Evolutionary conservation across 2,888 invertebrate species (phyloP), one percentile per base, ranked within the genome.

Genomic region (Coelogynopora nodosa): DNA sequence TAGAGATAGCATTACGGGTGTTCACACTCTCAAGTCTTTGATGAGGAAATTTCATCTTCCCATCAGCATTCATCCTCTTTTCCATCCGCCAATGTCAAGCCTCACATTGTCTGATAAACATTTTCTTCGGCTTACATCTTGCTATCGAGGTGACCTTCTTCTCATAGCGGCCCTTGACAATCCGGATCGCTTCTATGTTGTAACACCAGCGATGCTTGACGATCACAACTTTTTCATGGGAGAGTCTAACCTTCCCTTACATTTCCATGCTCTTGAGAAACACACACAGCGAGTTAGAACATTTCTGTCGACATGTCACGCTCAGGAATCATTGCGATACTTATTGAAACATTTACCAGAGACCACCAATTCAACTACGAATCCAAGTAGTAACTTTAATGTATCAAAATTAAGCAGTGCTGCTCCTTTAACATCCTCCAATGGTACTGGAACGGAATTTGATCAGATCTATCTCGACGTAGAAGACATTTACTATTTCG

Each of bases 121-220:
- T 67, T 87, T 82, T 83, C 82, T 87, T 0, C 49, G 83, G 27
- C 23, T 87, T 5, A 31, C 26, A n/a, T 29, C 87, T 0, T 29
- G 30, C 0, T n/a, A 87, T 82, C 80, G 82, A 29, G 82, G 87
- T 5, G 87, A 87, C 67, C 49, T 87, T 23, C 74, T 87, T n/a
- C 30, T 87, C 18, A 28, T 87, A 10, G 82, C 87, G 2, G 29
- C 87, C 18, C 30, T 88, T 30, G 49, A 67, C 23, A 87, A 87
- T 88, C 84, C 81, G 5, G 87, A 87, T 30, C 31, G 87, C 1
- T 83, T 87, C 23, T 87, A 74, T 30, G 81, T 87, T 5, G 81
- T 87, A 1, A 87, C 87, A n/a, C 87, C 87, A 1, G 80, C 81
- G 0, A 86, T 87, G 84, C 67, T 87, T n/a, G 82, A 80, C 10